Conservation (phyloP, 2,888 invertebrate species). For the Heliothis peltigera region DNA sequence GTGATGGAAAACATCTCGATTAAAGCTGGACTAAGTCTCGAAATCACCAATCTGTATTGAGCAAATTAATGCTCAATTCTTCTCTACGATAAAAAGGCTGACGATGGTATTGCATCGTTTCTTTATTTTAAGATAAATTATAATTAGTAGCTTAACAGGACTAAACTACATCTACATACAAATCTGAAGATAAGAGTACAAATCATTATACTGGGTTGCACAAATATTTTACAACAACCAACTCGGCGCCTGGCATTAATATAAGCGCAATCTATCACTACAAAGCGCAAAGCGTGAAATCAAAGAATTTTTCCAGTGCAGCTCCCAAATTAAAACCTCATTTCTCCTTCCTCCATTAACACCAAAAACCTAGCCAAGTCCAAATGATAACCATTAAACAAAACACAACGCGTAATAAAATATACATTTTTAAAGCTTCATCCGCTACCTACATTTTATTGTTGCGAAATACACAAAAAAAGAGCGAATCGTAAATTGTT, state of each 20-base stretch:
- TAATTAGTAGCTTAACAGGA: too few relatives aligned
- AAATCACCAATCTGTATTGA: too few relatives aligned
- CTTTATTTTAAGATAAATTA: too few relatives aligned
- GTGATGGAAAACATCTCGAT: too few relatives aligned
- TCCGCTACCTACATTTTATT: slow-evolving; percentile 29
- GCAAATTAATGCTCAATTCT: too few relatives aligned
- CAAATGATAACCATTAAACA: slow-evolving; percentile 30
- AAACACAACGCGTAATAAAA: slow-evolving; percentile 37
- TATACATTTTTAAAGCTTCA: slow-evolving; percentile 35
- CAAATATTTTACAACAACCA: neutral
- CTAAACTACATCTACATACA: too few relatives aligned
- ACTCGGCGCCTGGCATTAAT: slow-evolving; percentile 4
- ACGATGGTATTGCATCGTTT: too few relatives aligned
- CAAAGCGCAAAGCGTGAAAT: slow-evolving; percentile 1
- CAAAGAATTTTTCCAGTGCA: slow-evolving; percentile 8
- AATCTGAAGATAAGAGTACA: too few relatives aligned
- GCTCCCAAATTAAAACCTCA: slow-evolving; percentile 18
- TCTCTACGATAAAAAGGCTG: too few relatives aligned
- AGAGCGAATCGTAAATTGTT: slow-evolving; percentile 26
- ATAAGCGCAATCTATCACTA: slow-evolving; percentile 20
- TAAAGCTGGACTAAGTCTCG: too few relatives aligned
- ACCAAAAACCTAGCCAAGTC: slow-evolving; percentile 29
- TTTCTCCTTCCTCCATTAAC: slow-evolving; percentile 25
- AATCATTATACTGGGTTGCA: too few relatives aligned
- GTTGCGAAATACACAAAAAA: slow-evolving; percentile 22